Conservation (phyloP, 2,113 vertebrate species). For the Tychaedon coryphoeus region DNA sequence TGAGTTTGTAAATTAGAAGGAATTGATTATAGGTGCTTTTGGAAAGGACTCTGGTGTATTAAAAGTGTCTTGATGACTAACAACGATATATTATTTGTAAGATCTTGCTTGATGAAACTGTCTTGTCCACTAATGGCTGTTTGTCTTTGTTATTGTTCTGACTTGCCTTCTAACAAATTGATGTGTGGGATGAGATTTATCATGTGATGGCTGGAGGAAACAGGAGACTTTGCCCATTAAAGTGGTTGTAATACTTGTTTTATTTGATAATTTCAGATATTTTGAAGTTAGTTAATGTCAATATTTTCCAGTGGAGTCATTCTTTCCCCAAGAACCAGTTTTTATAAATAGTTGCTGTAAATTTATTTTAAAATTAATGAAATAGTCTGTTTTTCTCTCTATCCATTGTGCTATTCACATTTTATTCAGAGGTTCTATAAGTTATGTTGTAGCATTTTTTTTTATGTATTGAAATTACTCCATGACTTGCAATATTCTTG, state of each 20-base stretch:
- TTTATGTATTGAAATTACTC: not conserved
- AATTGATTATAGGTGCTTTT: constrained; percentile 70
- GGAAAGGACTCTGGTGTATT: constrained; percentile 57
- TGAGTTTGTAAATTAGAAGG: constrained; percentile 72
- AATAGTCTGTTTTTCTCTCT: not conserved
- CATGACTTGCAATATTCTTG: not conserved
- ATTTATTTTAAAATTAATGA: constrained; percentile 1
- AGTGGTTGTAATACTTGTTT: not conserved
- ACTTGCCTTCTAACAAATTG: constrained; percentile 61
- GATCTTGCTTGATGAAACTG: constrained; percentile 66
- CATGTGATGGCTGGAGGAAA: constrained; percentile 5
- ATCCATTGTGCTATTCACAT: not conserved
- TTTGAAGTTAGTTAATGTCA: constrained; percentile 6
- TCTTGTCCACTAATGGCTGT: constrained; percentile 65
- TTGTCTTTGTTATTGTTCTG: constrained; percentile 52
- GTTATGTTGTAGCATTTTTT: not conserved
- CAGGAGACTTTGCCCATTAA: constrained; percentile 11
- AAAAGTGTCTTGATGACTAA: constrained; percentile 70
- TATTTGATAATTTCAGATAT: not conserved
- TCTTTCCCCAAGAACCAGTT: not conserved
- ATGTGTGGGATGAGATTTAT: constrained; percentile 47
- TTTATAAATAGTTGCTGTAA: not conserved
- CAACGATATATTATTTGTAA: constrained; percentile 62
- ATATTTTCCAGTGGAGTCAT: not conserved
- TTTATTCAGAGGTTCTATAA: not conserved